A percentile compares a stretch with the other conserved stretches of the same genome.
Conservation (phyloP, 2,797 vertebrate genomes). For the Typhlichthys eigenmanni region DNA sequence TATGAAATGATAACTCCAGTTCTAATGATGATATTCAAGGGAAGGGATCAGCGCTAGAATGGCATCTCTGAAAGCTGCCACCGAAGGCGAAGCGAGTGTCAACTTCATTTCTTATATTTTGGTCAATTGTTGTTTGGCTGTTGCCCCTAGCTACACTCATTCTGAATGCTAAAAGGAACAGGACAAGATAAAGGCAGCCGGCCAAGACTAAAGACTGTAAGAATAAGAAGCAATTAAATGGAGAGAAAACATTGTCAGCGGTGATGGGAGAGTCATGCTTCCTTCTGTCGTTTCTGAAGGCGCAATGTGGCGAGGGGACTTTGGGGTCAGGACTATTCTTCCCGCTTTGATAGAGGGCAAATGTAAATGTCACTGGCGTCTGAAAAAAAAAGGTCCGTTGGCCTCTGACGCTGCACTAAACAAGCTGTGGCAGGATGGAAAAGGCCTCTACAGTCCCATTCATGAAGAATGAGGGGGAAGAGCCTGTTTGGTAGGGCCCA, state of each 20-base stretch:
- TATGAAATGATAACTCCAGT: neutral
- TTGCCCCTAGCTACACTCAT: neutral
- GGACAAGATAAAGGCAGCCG: neutral
- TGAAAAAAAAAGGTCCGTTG: conserved; percentile 65
- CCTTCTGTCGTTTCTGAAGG: conserved; percentile 35
- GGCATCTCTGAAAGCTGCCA: neutral
- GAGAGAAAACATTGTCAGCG: conserved; percentile 13
- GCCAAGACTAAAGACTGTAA: neutral
- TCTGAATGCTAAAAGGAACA: neutral
- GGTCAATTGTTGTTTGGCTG: neutral
- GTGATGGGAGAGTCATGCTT: conserved; percentile 23
- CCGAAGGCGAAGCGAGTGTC: neutral
- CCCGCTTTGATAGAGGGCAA: conserved; percentile 76
- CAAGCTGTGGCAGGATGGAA: conserved; percentile 68
- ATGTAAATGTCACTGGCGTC: conserved; percentile 79
- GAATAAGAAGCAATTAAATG: too few relatives aligned
- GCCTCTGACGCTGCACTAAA: conserved; percentile 59
- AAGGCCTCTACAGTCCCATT: conserved; percentile 24
- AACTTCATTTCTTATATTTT: neutral
- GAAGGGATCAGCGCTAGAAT: neutral
- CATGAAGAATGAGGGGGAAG: neutral
- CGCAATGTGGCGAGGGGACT: conserved; percentile 36
- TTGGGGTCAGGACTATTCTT: conserved; percentile 59
- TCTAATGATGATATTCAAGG: neutral
- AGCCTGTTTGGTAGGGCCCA: neutral